These are phyloP conservation scores for Nymphalis polychloros DNA, from an alignment of 2,888 invertebrate genomes.

Conservation along the genomic window DNA sequence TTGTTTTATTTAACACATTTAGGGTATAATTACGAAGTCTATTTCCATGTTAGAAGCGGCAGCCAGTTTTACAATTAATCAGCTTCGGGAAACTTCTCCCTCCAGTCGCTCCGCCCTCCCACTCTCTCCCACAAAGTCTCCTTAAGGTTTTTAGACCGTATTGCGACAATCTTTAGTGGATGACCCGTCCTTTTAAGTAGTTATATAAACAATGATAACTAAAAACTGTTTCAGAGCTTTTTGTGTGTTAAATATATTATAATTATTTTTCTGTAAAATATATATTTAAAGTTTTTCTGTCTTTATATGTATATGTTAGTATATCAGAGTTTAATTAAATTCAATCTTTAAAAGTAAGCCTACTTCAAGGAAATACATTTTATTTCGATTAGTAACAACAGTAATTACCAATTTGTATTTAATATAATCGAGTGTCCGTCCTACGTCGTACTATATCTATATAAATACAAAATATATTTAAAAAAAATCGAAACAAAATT, in stretches of 20 bases:
- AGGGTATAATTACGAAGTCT: not conserved
- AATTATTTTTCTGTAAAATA: not conserved
- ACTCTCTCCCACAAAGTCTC: not conserved
- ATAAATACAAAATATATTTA: too few species aligned
- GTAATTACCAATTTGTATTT: too few species aligned
- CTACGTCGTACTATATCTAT: too few species aligned
- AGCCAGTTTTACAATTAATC: slow-evolving; percentile 10
- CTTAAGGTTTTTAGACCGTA: not conserved
- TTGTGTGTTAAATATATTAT: too few species aligned
- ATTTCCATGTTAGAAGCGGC: not conserved
- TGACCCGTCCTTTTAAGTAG: not conserved
- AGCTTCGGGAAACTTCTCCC: slow-evolving; percentile 5
- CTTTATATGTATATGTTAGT: too few species aligned
- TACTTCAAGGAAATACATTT: too few species aligned
- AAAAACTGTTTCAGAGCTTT: not conserved
- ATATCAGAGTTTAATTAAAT: too few species aligned
- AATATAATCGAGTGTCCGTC: too few species aligned
- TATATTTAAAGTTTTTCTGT: not conserved
- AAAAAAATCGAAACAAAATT: too few species aligned
- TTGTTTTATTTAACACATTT: not conserved
- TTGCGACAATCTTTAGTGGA: not conserved
- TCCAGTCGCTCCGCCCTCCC: not conserved
- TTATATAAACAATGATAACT: not conserved
- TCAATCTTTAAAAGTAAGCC: too few species aligned
- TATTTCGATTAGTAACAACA: too few species aligned